Evolutionary conservation across 2,888 invertebrate genomes (phyloP).

Genomic region (Lasiommata megera): DNA sequence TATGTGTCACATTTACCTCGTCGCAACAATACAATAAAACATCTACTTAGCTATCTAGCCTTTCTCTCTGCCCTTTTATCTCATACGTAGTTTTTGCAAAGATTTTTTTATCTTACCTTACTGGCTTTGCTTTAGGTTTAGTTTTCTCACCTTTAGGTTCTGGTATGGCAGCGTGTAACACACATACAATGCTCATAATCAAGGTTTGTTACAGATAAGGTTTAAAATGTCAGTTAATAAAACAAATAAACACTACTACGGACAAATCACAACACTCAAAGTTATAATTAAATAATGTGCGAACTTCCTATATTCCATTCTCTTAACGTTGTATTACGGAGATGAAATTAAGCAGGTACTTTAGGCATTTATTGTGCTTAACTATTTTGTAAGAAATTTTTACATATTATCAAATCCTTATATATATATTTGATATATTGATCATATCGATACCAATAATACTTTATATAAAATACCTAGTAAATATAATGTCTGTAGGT

Average conservation of each 20-base stretch:
- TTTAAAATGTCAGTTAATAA: slow-evolving; percentile 18
- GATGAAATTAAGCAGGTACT: not conserved
- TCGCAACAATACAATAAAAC: no score
- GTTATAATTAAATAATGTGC: not conserved
- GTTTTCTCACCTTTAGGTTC: slow-evolving; percentile 75
- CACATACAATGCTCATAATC: slow-evolving; percentile 71
- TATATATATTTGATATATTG: no score
- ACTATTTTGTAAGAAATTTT: not conserved
- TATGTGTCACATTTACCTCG: no score
- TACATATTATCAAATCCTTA: no score
- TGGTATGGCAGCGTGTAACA: slow-evolving; percentile 79
- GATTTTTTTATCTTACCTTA: no score
- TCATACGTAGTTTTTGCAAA: no score
- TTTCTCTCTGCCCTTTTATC: no score
- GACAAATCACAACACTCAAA: slow-evolving; percentile 17
- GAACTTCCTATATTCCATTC: not conserved
- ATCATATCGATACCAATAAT: no score
- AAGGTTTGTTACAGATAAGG: slow-evolving; percentile 40
- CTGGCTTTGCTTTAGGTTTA: not conserved
- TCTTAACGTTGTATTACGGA: not conserved
- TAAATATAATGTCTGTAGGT: no score
- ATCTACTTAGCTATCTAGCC: no score
- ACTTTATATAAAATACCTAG: no score
- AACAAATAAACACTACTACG: slow-evolving; percentile 23
- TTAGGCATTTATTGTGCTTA: not conserved